Base-by-base conservation (phyloP, 2,888 invertebrate species). In the Cenopis cana region DNA sequence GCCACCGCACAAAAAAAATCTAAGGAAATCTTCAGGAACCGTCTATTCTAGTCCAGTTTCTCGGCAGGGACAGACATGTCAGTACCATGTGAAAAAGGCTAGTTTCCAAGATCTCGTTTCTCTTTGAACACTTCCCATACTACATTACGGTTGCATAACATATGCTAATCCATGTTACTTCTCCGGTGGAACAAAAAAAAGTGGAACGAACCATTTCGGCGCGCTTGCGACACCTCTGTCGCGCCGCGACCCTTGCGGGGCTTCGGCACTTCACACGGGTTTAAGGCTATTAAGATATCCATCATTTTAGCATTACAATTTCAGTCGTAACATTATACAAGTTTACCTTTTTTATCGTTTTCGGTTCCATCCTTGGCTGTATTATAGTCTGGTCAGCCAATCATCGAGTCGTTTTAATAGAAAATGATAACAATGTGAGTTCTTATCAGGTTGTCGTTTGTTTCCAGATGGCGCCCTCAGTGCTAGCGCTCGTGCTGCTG, bases 401-500 rank as follows among this genome's bases (percentile, higher is more conserved):
- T 54, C 24, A 24, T 20, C 4, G 9, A 33, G 8, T 33, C 33
- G 33, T 5, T 33, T 29, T 33, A 8, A 33, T 33, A 33, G 33
- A 2, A 5, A 6, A 33, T 33, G 33, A 33, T 33, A 33, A 46
- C 41, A 46, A 46, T 46, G 41, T 46, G n/a, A 46, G 12, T 6
- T 12, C 54, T 54, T 14, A 55, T 38, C 17, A 17, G 5, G 4
- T 29, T 46, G 0, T 46, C 11, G 11, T 64, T 38, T 55, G 9
- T 56, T 67, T 71, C 38, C 67, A 67, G 67, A 71, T 67, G 71
- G 66, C 67, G 10, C 55, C 62, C 64, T 72, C 75, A 71, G 74
- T 73, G 74, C 73, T 12, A 59, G 82, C 85, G 76, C 85, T 85
- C 77, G 76, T 85, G 73, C 73, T 83, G 52, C 76, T 90, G 71